These are phyloP conservation scores for Microtus oregoni DNA, from an alignment of 2,113 vertebrate species.

Conservation along the genomic window DNA sequence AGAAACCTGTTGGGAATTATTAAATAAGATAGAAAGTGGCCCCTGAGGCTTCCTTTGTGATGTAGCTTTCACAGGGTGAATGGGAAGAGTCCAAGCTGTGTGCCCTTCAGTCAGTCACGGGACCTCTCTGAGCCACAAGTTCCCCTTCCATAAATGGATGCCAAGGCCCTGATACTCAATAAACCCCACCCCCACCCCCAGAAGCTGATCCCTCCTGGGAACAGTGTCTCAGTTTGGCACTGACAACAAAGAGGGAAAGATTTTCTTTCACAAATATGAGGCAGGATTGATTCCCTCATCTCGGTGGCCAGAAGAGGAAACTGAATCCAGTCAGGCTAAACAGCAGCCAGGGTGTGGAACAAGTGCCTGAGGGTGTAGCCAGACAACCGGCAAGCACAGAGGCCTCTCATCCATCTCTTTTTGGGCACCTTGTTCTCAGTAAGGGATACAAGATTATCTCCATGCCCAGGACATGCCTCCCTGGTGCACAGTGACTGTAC, in stretches of 20 bases:
- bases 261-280: not conserved
- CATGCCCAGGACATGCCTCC: not conserved
- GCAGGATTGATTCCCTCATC: not conserved
- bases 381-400: not conserved
- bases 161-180: not conserved
- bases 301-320: not conserved
- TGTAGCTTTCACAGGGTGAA: not conserved
- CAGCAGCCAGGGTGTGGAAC: not conserved
- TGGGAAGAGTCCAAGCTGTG: not conserved
- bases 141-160: not conserved
- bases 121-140: constrained; percentile 16
- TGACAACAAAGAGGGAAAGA: not conserved
- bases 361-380: too few species aligned
- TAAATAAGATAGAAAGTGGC: not conserved
- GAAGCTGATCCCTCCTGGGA: not conserved
- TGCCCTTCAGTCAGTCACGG: not conserved
- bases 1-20: not conserved
- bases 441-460: not conserved
- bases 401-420: not conserved
- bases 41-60: not conserved
- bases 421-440: not conserved
- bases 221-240: not conserved
- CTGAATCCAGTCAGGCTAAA: not conserved
- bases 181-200: not conserved
- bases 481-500: not conserved